Conservation (phyloP, 2,797 vertebrate species). For the Sebastes vulpes region DNA sequence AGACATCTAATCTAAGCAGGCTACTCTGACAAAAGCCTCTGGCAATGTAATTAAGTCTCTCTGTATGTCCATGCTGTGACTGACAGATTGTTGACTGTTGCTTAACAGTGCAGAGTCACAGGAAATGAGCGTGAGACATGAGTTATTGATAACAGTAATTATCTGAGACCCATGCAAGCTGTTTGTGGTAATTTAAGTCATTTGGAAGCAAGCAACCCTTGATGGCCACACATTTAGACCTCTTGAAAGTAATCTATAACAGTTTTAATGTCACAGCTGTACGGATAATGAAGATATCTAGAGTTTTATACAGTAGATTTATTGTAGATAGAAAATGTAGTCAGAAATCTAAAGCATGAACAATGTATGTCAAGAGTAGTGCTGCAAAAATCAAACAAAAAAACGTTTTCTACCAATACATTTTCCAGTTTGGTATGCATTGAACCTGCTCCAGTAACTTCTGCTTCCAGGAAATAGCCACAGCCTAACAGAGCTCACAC, state of each 20-base stretch:
- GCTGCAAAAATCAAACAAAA: neutral
- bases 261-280: neutral
- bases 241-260: neutral
- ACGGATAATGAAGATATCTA: neutral
- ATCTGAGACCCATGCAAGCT: slow-evolving; percentile 32
- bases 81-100: slow-evolving; percentile 47
- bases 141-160: slow-evolving; percentile 56
- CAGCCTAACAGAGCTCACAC: neutral
- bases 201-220: slow-evolving; percentile 3
- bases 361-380: neutral
- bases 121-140: slow-evolving; percentile 43
- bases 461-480: neutral
- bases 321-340: neutral
- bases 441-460: neutral
- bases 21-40: slow-evolving; percentile 1
- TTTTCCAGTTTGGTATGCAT: neutral
- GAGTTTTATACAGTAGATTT: neutral
- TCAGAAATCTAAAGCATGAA: neutral
- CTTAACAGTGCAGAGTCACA: slow-evolving; percentile 30
- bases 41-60: slow-evolving; percentile 37
- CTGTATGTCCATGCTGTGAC: slow-evolving; percentile 23
- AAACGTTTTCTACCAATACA: neutral
- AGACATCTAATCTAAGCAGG: neutral
- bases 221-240: neutral
- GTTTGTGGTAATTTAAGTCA: slow-evolving; percentile 20